Evolutionary conservation across 23 tunicate species (phyloP).

Genomic region (Halocynthia roretzi): DNA sequence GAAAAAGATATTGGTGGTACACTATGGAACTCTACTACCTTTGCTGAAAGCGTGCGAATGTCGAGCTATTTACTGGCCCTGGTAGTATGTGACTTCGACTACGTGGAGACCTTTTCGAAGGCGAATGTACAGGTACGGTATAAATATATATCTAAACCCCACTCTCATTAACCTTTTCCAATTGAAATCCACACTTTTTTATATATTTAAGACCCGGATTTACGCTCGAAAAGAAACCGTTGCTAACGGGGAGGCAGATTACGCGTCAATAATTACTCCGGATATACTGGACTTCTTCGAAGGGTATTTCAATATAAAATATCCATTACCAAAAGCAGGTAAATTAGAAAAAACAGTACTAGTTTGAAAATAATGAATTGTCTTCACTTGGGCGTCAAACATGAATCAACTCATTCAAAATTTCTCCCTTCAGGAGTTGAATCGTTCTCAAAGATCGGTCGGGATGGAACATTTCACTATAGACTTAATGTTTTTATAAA

Average conservation of each 20-base stretch:
- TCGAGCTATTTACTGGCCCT: slow-evolving; percentile 8
- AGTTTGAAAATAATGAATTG: not conserved
- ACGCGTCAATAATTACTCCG: slow-evolving; percentile 46
- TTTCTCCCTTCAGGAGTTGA: too few relatives aligned
- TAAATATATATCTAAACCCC: not conserved
- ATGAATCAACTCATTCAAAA: too few relatives aligned
- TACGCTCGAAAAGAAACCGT: slow-evolving; percentile 50
- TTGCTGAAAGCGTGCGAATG: slow-evolving; percentile 1
- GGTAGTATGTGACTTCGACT: slow-evolving; percentile 10
- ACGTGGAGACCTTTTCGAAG: not conserved
- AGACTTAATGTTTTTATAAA: too few relatives aligned
- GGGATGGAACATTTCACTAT: not conserved
- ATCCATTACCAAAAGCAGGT: slow-evolving; percentile 77
- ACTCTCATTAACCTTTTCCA: not conserved
- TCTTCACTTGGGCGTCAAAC: not conserved
- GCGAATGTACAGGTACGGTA: not conserved
- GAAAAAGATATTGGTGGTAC: not conserved
- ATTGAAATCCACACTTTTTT: not conserved
- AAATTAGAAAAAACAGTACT: not conserved
- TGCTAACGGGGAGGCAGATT: slow-evolving; percentile 48
- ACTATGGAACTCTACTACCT: slow-evolving; percentile 6
- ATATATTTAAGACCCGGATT: slow-evolving; percentile 38
- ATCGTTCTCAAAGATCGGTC: too few relatives aligned
- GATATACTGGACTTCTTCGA: slow-evolving; percentile 36
- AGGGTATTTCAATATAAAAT: slow-evolving; percentile 29